These are phyloP conservation scores for Phenacoccus solenopsis DNA, from an alignment of 1,140 invertebrate species.

Conservation along the genomic window DNA sequence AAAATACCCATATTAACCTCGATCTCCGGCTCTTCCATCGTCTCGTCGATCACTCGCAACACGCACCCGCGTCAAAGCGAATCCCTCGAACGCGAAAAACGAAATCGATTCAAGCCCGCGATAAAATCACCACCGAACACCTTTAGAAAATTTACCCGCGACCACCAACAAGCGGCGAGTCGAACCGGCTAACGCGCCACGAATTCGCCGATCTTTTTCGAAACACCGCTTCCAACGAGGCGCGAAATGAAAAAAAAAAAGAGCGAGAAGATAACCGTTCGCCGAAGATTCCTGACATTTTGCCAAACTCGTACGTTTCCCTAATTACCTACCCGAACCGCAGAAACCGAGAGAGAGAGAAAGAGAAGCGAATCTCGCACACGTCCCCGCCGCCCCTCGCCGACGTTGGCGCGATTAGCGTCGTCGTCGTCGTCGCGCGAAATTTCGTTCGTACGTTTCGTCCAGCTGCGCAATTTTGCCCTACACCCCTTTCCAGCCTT, in stretches of 20 bases:
- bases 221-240: not conserved
- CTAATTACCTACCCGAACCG: not conserved
- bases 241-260: not conserved
- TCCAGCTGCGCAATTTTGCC: too few species aligned
- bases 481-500: too few species aligned
- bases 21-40: not conserved
- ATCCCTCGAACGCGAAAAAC: too few species aligned
- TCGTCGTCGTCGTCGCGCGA: not conserved
- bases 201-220: not conserved
- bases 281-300: constrained; percentile 7
- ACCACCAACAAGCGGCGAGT: not conserved
- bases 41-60: too few species aligned
- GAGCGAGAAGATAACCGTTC: not conserved
- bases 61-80: too few species aligned
- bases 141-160: not conserved
- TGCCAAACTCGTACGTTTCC: constrained; percentile 6
- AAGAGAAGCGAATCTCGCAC: not conserved
- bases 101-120: not conserved
- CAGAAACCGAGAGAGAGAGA: not conserved
- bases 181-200: not conserved
- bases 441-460: too few species aligned
- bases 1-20: not conserved
- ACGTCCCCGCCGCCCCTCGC: not conserved
- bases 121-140: not conserved
- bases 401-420: not conserved